Evolutionary conservation across 2,113 vertebrate species (phyloP), one percentile per base, ranked within the genome.

Genomic region (Brachypteracias leptosomus): DNA sequence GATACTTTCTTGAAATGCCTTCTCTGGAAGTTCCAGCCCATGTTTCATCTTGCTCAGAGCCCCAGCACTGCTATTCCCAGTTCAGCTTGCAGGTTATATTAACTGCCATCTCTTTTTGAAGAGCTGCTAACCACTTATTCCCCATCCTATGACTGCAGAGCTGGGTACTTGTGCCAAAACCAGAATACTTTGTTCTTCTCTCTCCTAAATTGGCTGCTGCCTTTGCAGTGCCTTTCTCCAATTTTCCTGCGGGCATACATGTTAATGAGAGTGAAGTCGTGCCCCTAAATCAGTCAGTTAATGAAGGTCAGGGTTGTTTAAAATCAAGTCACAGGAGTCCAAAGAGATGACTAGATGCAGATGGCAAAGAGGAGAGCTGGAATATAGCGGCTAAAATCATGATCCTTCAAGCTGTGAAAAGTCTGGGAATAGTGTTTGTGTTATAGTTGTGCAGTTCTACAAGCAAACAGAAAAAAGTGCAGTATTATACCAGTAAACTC

Each of bases 111-210:
- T 72, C 13, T 88, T 93, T 95, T 93, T 95, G 92, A 96, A 95
- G 89, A 95, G 91, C 76, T 95, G 90, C 95, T 93, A 95, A 91
- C 76, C 89, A 95, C 85, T 97, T 96, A 95, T 89, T 92, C 89
- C 84, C 76, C 94, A 87, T 89, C 86, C 76, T 95, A 13, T 90
- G 84, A 57, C 42, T 81, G 83, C 25, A 33, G 86, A 93, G 47
- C 55, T 74, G 76, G 26, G 19, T 59, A 51, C 88, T 81, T 93
- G 86, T 95, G 95, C 96, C 95, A 97, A 96, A 97, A 86, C 91
- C 94, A 90, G 88, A 95, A 71, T 67, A 89, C 94, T 96, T 95
- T 95, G 94, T 96, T 97, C 92, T 97, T 85, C 73, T 93, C 73
- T 90, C 68, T 89, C 13, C 86, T 95, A 97, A 95, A 96, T 86